Conservation (phyloP, 2,888 invertebrate species). For the Dryobota labecula region DNA sequence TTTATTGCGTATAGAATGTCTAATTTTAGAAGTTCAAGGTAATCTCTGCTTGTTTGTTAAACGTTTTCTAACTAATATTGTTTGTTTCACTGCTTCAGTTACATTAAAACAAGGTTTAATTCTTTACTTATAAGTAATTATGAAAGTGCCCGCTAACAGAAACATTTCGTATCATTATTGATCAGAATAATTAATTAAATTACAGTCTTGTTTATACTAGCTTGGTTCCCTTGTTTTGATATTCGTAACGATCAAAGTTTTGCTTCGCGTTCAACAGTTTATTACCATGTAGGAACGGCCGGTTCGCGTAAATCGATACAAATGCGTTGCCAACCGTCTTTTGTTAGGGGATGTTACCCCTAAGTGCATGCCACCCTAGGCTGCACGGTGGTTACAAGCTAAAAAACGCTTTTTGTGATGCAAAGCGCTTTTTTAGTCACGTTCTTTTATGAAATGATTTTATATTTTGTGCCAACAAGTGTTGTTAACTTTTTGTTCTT, state of each 20-base stretch:
- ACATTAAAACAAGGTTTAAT: background rate
- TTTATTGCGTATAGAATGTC: slow-evolving; percentile 12
- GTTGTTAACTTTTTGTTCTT: background rate
- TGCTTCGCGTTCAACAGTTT: slow-evolving; percentile 53
- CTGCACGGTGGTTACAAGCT: slow-evolving; percentile 68
- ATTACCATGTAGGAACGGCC: slow-evolving; percentile 56
- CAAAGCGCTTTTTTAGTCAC: slow-evolving; percentile 65
- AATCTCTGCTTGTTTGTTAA: slow-evolving; percentile 13
- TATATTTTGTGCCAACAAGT: slow-evolving; percentile 15
- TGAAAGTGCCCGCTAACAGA: background rate
- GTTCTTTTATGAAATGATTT: slow-evolving; percentile 50
- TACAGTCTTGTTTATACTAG: background rate
- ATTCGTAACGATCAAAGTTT: slow-evolving; percentile 34
- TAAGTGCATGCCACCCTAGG: slow-evolving; percentile 74
- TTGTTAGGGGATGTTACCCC: slow-evolving; percentile 81
- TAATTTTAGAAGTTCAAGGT: slow-evolving; percentile 27
- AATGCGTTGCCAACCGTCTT: slow-evolving; percentile 84
- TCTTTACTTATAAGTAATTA: background rate
- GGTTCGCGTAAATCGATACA: slow-evolving; percentile 78
- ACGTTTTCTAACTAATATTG: background rate
- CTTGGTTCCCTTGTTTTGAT: slow-evolving; percentile 8
- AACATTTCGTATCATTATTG: background rate
- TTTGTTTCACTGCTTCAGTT: background rate
- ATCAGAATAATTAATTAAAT: slow-evolving; percentile 18
- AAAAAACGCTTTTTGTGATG: slow-evolving; percentile 72